Base-by-base conservation (phyloP, 2,888 invertebrate species). In the Tetramorium bicarinatum region DNA sequence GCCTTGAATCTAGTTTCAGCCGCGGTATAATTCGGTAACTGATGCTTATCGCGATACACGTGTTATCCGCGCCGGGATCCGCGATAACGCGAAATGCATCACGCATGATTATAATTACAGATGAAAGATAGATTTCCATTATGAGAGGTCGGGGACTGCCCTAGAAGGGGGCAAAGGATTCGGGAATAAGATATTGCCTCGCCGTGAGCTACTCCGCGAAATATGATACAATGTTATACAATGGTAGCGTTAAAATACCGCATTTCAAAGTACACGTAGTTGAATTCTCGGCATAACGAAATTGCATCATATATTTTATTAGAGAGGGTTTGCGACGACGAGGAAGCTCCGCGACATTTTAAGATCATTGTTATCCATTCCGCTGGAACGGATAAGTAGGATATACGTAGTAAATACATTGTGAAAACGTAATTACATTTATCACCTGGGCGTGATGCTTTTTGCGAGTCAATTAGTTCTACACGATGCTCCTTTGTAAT, bases 101-200 rank as follows among this genome's bases (percentile, higher is more conserved):
- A 79, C 75, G 87, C 67, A 79, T 84, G 84, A 88, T 89, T 88
- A 85, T 77, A 89, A 89, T 88, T 87, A 86, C 83, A 87, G 88
- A 88, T 86, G 85, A 69, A 89, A 86, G 89, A 87, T 87, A 87
- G 76, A 84, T 87, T 84, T 86, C 80, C 89, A 85, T 84, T 72
- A 72, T 34, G 82, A 52, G 82, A 56, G 29, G 69, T 52, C 81
- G 29, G 0, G 13, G 41, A 6, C 34, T n/a, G 25, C 21, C 59
- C 38, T 15, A 13, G 56, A 29, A 8, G 7, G 52, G 79, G 71
- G 21, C 56, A 54, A 49, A 47, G 72, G 64, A 29, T 38, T 21
- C 38, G 49, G 25, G 11, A 41, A 41, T 74, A 72, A 80, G 79
- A 80, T 72, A 80, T 61, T 49, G 38, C 56, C n/a, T 41, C 29